Evolutionary conservation across 2,888 invertebrate species (phyloP), one percentile per base, ranked within the genome.

Genomic region (Troilus luridus): DNA sequence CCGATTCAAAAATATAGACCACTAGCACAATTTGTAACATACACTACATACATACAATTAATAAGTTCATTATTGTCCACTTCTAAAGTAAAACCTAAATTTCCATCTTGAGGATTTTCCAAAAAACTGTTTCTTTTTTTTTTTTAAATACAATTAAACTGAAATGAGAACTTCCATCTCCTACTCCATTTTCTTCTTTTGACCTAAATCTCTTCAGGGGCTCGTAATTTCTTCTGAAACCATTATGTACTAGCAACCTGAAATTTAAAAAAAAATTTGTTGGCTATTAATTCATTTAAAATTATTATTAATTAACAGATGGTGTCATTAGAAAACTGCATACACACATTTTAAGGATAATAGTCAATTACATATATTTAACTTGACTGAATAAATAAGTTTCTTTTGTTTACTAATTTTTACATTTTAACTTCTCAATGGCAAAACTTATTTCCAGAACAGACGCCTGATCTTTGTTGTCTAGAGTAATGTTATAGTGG

Each of bases 71-170:
- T 77, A 77, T 77, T 85, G 85, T 85, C 85, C 85, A 85, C 85
- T 85, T 85, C 85, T 85, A 85, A 85, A 56, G n/a, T 85, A 85
- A 85, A 85, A 85, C 85, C 85, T 85, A 85, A 85, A 85, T 85
- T 85, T 85, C n/a, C 54, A 85, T 58, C 85, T 85, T 85, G 85
- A n/a, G n/a, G n/a, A 77, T 12, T 85, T 85, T 85, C 56, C 85
- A 58, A 85, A 41, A 85, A 85, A 85, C 56, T 81, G 21, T 56
- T 21, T 54, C 11, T 85, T 85, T 85, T 56, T 85, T 85, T 27
- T 77, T 41, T 77, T 27, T 27, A 24, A 24, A 14, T 77, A 77
- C 24, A 85, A 85, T n/a, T n/a, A 85, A 41, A 85, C 85, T 85
- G 85, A 85, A 85, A 85, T 85, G 85, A 85, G n/a, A 85, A 85